Base-by-base conservation (phyloP, 2,888 invertebrate species). In the Myopa testacea region DNA sequence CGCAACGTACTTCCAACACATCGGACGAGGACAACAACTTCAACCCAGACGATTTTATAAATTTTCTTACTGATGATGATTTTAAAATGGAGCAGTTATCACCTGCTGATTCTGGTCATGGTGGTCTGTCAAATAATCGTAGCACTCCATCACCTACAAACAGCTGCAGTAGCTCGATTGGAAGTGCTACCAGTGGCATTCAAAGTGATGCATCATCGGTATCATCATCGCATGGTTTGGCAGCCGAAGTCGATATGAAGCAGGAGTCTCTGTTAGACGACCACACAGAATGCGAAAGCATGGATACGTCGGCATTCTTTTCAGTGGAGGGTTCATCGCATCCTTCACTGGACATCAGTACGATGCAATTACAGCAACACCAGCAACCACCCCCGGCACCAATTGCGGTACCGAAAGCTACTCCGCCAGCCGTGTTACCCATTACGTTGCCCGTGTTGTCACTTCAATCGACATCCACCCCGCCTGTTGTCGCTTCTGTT, bases 111-210 rank as follows among this genome's bases (percentile, higher is more conserved):
- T 75, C 78, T 38, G 69, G 78, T 55, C 77, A 79, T 19, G 77
- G 84, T 80, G 70, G 82, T 77, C 26, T 81, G 74, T 58, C 70
- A 7, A 62, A 40, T 58, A 81, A 83, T 67, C 84, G 88, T 0
- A 83, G 84, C 62, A 88, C 88, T 3, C 88, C 89, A 0, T 89
- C 89, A 1, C 88, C 88, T 0, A 87, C 87, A 4, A 86, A 84
- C 12, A 88, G 88, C 72, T 84, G 82, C 52, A 82, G 82, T 52
- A 83, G 84, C 75, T 87, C 84, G 16, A 83, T 83, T 75, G 84
- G 86, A 10, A 86, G 86, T 74, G 85, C 85, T 1, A 85, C 84
- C 7, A 87, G 87, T 80, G 87, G 85, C 34, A 81, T 87, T 5
- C 86, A 85, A 55, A 86, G 86, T 79, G 87, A 87, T 77, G 80